These are phyloP conservation scores for Crematogaster levior DNA, from an alignment of 2,888 invertebrate species.

Conservation along the genomic window DNA sequence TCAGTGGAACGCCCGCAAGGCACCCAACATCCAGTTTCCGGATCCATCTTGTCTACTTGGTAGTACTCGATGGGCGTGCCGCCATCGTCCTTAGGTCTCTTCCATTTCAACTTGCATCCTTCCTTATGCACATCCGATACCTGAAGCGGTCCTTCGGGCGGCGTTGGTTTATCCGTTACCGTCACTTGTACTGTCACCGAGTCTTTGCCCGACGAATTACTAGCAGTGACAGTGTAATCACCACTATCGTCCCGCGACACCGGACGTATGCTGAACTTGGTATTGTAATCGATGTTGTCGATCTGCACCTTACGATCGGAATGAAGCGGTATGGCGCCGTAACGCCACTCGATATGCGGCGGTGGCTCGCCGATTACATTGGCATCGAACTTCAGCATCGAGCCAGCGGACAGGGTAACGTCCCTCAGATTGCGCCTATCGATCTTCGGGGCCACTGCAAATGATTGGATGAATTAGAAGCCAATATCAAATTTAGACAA, in stretches of 20 bases:
- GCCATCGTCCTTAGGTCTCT: conserved; percentile 97
- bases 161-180: conserved; percentile 94
- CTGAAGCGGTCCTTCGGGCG: conserved; percentile 96
- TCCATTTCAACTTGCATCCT: conserved; percentile 98
- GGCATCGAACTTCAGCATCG: conserved; percentile 97
- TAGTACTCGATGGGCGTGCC: conserved; percentile 98
- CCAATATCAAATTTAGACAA: conserved; percentile 50
- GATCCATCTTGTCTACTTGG: conserved; percentile 97
- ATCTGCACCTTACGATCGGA: conserved; percentile 91
- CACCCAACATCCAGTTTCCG: conserved; percentile 95
- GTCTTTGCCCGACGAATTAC: conserved; percentile 95
- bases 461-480: conserved; percentile 56
- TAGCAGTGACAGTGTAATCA: conserved; percentile 94
- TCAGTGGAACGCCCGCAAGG: conserved; percentile 94
- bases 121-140: conserved; percentile 96
- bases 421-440: conserved; percentile 96
- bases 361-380: conserved; percentile 98
- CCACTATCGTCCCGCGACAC: conserved; percentile 94
- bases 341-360: conserved; percentile 97
- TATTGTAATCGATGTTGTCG: conserved; percentile 95
- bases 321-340: conserved; percentile 92
- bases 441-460: conserved; percentile 96
- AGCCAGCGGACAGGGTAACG: conserved; percentile 96
- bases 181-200: conserved; percentile 92
- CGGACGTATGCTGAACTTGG: conserved; percentile 94